Conservation (phyloP, 53 echinoderm and acorn worm species). For the Actinopyga echinites region DNA sequence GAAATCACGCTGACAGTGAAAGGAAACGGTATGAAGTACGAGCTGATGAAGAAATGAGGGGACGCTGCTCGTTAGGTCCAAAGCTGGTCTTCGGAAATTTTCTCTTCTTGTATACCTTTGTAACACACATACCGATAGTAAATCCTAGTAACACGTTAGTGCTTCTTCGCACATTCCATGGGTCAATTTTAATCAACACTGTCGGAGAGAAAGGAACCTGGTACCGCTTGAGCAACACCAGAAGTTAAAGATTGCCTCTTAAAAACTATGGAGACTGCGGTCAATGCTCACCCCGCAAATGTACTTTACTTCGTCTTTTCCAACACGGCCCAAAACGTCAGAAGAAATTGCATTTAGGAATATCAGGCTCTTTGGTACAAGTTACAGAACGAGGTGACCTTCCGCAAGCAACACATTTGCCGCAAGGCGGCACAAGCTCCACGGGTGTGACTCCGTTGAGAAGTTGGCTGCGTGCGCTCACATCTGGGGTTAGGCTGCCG, state of each 20-base stretch:
- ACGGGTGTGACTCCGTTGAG: constrained; percentile 32
- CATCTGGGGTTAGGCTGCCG: constrained; percentile 16
- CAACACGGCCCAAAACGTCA: constrained; percentile 16
- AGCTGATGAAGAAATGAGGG: too few species aligned
- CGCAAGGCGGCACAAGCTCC: constrained; percentile 36
- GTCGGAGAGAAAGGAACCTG: neutral
- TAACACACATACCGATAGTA: neutral
- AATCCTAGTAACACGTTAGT: neutral
- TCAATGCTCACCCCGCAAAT: constrained; percentile 21
- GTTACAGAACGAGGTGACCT: neutral
- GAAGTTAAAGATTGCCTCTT: constrained; percentile 17
- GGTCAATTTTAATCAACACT: constrained; percentile 2
- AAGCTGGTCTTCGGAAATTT: too few species aligned
- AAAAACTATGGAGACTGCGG: neutral
- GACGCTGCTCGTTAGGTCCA: too few species aligned
- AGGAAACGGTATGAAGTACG: too few species aligned
- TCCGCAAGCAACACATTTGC: constrained; percentile 35
- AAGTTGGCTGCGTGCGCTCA: constrained; percentile 11
- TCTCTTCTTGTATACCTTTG: too few species aligned
- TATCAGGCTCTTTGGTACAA: neutral
- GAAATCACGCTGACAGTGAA: too few species aligned
- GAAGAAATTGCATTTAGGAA: constrained; percentile 5
- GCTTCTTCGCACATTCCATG: constrained; percentile 23
- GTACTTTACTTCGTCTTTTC: constrained; percentile 17
- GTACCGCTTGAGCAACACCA: constrained; percentile 29